Base-by-base conservation (phyloP, 2,797 vertebrate genomes). In the Hylomyscus alleni region DNA sequence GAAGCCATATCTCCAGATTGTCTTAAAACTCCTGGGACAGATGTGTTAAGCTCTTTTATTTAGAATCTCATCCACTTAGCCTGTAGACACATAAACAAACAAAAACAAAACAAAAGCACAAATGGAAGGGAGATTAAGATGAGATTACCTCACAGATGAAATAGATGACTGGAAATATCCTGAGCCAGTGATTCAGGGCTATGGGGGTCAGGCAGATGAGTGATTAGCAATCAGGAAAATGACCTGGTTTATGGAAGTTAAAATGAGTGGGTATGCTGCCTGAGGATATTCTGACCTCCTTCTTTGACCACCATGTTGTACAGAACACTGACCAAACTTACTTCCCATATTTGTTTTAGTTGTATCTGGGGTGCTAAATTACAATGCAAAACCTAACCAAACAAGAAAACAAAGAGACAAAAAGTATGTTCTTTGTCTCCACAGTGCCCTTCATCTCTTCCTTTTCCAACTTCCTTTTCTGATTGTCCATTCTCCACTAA, bases 261-360 rank as follows among this genome's bases (percentile, higher is more conserved):
- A 96, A 97, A 92, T 85, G 75, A 85, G 89, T 58, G 72, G 72
- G 50, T 62, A 84, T 60, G 80, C 93, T 84, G 29, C 37, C 80
- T 67, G 62, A 89, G n/a, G 65, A 92, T 52, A 76, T 58, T 87
- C 86, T 94, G 34, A 78, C 22, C 37, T 67, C n/a, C 54, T 50
- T 24, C 24, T 90, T 93, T 76, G 6, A 65, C 19, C 75, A 17
- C 69, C 14, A 88, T 54, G 19, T 1, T 60, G 65, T 26, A 37
- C 1, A 90, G 50, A 88, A 85, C 69, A 37, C 26, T 58, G 54
- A 80, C 11, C 80, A 81, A 89, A 69, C 89, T 90, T 94, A 92
- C 47, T 29, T 84, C n/a, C 20, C 76, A 13, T 95, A 44, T 90
- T 65, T 95, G 7, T 83, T 19, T 92, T 76, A 85, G 50, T 86